phyloP scores from a whole-genome alignment of 2,888 invertebrate genomes.

The Marronus borbonicus region DNA sequence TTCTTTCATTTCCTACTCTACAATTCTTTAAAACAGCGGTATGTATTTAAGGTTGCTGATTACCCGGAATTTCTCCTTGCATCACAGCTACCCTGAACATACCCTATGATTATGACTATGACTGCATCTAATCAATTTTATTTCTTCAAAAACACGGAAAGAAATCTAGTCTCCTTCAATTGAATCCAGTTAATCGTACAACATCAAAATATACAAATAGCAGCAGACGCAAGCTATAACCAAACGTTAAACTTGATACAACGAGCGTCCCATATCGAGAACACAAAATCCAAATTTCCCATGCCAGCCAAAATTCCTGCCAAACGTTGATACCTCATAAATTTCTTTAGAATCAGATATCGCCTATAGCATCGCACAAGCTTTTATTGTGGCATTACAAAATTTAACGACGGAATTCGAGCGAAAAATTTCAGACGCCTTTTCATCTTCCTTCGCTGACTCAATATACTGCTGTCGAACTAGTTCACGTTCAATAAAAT shows the following conservation, averaged over 20 bases:
- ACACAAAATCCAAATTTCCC: conserved; percentile 24
- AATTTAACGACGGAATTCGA: conserved; percentile 35
- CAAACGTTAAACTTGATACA: conserved; percentile 7
- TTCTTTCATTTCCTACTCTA: no score
- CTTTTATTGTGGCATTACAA: conserved; percentile 41
- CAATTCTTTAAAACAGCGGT: no score
- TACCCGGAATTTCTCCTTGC: no score
- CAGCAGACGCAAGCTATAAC: background rate
- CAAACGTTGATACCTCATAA: conserved; percentile 46
- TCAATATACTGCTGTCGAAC: conserved; percentile 2
- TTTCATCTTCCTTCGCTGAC: background rate
- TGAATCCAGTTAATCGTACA: no score
- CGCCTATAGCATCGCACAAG: conserved; percentile 24
- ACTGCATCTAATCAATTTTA: no score
- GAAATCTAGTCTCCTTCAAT: no score
- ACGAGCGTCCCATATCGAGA: conserved; percentile 2
- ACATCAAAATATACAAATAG: background rate
- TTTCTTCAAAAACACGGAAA: no score
- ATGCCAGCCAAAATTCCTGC: background rate
- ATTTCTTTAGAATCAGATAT: conserved; percentile 45
- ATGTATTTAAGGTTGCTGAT: no score
- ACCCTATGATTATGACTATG: no score
- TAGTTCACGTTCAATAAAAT: conserved; percentile 4
- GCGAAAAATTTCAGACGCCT: background rate
- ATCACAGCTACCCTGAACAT: no score